Evolutionary conservation across 2,797 vertebrate genomes (phyloP), one percentile per base, ranked within the genome.

Genomic region (Sciaenops ocellatus): DNA sequence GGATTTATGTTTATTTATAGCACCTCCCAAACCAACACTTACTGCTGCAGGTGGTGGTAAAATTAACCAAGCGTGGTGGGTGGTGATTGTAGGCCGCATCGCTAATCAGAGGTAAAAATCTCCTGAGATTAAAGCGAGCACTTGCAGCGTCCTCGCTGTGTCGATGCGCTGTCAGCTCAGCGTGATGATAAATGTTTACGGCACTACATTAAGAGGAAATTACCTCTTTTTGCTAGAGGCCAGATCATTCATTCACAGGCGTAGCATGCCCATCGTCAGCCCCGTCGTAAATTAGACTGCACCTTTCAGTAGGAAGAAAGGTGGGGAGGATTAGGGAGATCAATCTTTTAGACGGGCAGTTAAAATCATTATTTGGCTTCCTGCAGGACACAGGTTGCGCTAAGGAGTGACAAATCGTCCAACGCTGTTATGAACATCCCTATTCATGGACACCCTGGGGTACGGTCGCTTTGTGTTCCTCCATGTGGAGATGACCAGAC

Each of bases 291-390:
- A 95, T 94, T 90, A 92, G 84, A 83, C 82, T 55, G 72, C 84
- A 82, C 82, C 90, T 90, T 89, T 90, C 88, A 82, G 76, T 48
- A 7, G 73, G 86, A 79, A 83, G 82, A 78, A 78, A 86, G 85
- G 83, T 86, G 84, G 89, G 85, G 87, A 83, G 91, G 87, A 92
- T 91, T 88, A 88, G 78, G 69, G 79, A 82, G 81, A 94, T 93
- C 90, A 89, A 94, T 94, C 93, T 93, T 89, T 79, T 15, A 77
- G 90, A 89, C 82, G 70, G 87, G 85, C 86, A 85, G 90, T 93
- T 94, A 89, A 94, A 93, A 93, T 92, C 90, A 94, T 92, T 93
- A 93, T 93, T 93, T 94, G 91, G 91, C 91, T 91, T 94, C 90
- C 86, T 92, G 88, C 82, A 74, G 84, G 89, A 92, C 89, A 90